phyloP scores from a whole-genome alignment of 2,113 vertebrate genomes.

The Clupea harengus region DNA sequence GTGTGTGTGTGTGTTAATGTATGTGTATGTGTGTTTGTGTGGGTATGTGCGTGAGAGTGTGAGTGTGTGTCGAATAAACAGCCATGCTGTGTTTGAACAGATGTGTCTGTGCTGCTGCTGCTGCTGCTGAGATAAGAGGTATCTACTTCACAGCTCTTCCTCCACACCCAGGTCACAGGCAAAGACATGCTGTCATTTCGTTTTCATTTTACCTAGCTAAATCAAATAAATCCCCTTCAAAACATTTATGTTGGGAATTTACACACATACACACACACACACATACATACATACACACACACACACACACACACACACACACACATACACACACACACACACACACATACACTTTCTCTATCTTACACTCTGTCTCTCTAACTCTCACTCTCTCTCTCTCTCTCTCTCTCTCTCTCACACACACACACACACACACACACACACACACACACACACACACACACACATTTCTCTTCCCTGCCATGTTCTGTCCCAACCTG shows the following conservation, averaged over 20 bases:
- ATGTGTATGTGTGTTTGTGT: background rate
- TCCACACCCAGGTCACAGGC: background rate
- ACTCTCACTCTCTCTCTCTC: conserved; percentile 3
- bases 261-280: background rate
- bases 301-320: background rate
- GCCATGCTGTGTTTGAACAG: conserved; percentile 23
- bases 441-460: conserved; percentile 28
- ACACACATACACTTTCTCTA: background rate
- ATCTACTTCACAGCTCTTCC: conserved; percentile 12
- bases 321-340: background rate
- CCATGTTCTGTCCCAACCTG: conserved; percentile 45
- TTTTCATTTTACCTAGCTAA: background rate
- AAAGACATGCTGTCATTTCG: background rate
- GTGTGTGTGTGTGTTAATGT: too few species aligned
- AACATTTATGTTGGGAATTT: background rate
- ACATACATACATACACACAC: background rate
- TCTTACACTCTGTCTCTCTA: background rate
- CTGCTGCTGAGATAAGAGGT: conserved; percentile 24
- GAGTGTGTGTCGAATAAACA: background rate
- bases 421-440: background rate
- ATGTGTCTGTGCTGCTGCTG: conserved; percentile 37
- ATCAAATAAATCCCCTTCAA: background rate
- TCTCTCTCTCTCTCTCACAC: conserved; percentile 16
- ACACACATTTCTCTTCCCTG: conserved; percentile 41
- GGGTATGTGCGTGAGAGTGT: background rate